These are phyloP conservation scores for Drosophila vallismaia DNA, from an alignment of 2,888 invertebrate species.

Conservation along the genomic window DNA sequence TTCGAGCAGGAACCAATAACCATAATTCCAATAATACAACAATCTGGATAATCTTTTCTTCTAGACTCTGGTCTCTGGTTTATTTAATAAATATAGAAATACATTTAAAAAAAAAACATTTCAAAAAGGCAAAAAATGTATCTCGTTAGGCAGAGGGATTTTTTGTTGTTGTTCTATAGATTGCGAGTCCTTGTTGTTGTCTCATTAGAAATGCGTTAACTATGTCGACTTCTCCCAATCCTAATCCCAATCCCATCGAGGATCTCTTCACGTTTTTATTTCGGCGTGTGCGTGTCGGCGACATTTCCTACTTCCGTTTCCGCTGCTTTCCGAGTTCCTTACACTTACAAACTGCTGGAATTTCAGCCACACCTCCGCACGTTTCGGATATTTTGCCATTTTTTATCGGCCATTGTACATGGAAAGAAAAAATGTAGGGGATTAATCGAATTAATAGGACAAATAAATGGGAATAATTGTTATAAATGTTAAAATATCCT, in stretches of 20 bases:
- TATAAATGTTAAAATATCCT: too few species aligned
- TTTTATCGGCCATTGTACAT: constrained; percentile 3
- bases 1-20: constrained; percentile 13
- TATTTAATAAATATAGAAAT: too few species aligned
- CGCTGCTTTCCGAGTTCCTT: constrained; percentile 15
- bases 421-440: background rate
- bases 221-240: constrained; percentile 23
- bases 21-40: constrained; percentile 25
- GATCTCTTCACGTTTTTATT: constrained; percentile 4
- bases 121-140: constrained; percentile 1
- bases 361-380: constrained; percentile 10
- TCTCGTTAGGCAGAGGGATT: background rate
- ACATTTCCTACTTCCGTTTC: constrained; percentile 64
- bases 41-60: constrained; percentile 33
- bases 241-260: background rate
- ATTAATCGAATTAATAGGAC: too few species aligned
- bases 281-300: constrained; percentile 56
- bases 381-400: background rate
- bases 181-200: background rate
- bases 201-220: constrained; percentile 72
- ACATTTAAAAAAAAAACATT: background rate
- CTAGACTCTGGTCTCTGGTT: too few species aligned
- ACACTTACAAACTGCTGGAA: constrained; percentile 49
- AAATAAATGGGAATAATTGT: too few species aligned
- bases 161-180: too few species aligned